Evolutionary conservation across 2,113 vertebrate genomes (phyloP), one percentile per base, ranked within the genome.

Genomic region (Seriola rivoliana): DNA sequence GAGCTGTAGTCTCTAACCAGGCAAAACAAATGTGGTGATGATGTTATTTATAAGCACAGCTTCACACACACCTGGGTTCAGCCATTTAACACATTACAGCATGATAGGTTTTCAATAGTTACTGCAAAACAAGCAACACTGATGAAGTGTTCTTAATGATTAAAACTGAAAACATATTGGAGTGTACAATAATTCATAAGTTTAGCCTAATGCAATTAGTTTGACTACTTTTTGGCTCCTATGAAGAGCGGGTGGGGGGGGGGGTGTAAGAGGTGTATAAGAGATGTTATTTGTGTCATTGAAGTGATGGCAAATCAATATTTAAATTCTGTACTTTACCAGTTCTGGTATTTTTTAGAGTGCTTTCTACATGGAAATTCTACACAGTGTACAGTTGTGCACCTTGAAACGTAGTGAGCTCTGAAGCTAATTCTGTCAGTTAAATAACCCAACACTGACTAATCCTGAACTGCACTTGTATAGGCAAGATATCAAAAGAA

Each of bases 61-160:
- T 60, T 67, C 69, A 52, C 72, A 79, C 78, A 79, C 78, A 63
- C 71, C 64, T 86, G 71, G 60, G 78, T 73, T 48, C 66, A 55
- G 57, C 29, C 42, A 54, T 71, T 75, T 57, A 72, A 71, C 54
- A 59, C 76, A 71, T 73, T 60, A 55, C 32, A 48, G 44, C 57
- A 29, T 73, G 54, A 78, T n/a, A 69, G 19, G 23, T 76, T 69
- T 80, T 71, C 76, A 80, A 78, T 66, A 40, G 48, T 65, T 5
- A 38, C 78, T 40, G 54, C 64, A 23, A 29, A 75, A 75, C 48
- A 76, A 72, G 71, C 58, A 76, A 52, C 38, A 67, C 50, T 63
- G 60, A 71, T 65, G 60, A 81, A 38, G 29, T 42, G 65, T 54
- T 74, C 46, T 75, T 55, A 69, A 72, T 85, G 73, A 54, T 69